phyloP scores from a whole-genome alignment of 2,888 invertebrate species.

The Euclidia mi region DNA sequence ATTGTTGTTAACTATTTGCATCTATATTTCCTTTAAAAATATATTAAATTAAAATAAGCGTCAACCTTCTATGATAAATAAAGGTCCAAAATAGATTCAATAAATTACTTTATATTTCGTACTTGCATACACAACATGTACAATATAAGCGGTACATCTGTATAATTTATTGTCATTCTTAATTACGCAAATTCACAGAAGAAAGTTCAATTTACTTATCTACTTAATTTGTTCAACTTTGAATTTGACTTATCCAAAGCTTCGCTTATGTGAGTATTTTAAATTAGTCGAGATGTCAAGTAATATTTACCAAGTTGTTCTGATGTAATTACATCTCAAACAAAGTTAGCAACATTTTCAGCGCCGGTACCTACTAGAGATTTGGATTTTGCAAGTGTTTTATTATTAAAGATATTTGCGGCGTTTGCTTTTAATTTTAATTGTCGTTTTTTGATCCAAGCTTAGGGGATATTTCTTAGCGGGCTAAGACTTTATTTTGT shows the following conservation, averaged over 20 bases:
- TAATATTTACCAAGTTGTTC: conserved; percentile 44
- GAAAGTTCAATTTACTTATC: conserved; percentile 25
- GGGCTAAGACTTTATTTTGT: too few relatives aligned
- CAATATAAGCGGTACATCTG: not conserved
- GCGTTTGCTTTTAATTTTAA: conserved; percentile 25
- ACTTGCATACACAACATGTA: too few relatives aligned
- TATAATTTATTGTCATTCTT: conserved; percentile 6
- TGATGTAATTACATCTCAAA: conserved; percentile 34
- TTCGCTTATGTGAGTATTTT: conserved; percentile 37
- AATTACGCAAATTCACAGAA: conserved; percentile 22
- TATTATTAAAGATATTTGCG: conserved; percentile 17
- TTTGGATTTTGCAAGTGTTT: conserved; percentile 17
- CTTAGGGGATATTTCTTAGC: too few relatives aligned
- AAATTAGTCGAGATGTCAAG: conserved; percentile 37
- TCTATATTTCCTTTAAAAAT: too few relatives aligned
- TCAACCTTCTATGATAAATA: too few relatives aligned
- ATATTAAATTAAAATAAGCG: too few relatives aligned
- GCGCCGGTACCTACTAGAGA: conserved; percentile 8
- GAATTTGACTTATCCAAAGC: conserved; percentile 30
- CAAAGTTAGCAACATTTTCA: conserved; percentile 23
- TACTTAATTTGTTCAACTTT: conserved; percentile 24
- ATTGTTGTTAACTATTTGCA: too few relatives aligned
- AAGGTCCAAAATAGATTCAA: too few relatives aligned
- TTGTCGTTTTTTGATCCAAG: conserved; percentile 26
- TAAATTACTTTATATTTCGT: too few relatives aligned